Evolutionary conservation across 2,113 vertebrate species (phyloP).

Genomic region (Podarcis muralis): DNA sequence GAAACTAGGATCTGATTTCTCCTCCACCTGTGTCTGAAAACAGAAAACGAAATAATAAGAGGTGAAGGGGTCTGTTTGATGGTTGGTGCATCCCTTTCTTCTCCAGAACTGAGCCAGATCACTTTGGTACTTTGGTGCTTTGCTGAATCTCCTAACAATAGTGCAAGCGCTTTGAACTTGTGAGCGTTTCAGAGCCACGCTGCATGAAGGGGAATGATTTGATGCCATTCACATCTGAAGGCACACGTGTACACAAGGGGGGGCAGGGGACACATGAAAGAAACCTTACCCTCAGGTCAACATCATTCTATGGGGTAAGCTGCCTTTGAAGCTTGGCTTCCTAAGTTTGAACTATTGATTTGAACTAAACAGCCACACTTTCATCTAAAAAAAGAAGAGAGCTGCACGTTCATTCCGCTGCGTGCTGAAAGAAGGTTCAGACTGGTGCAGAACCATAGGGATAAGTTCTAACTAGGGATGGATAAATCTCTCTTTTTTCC

Average conservation of each 20-base stretch:
- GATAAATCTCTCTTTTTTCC: no score
- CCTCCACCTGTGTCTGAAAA: neutral
- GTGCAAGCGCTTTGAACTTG: constrained; percentile 28
- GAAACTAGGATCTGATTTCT: neutral
- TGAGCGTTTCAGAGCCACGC: constrained; percentile 11
- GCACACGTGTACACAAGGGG: neutral
- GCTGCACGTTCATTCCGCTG: neutral
- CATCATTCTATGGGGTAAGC: neutral
- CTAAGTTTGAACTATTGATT: neutral
- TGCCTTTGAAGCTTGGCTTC: constrained; percentile 14
- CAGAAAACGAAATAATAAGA: constrained; percentile 7
- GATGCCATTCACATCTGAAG: constrained; percentile 24
- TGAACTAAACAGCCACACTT: neutral
- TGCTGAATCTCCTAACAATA: constrained; percentile 30
- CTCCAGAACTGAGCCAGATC: constrained; percentile 25
- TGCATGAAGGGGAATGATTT: constrained; percentile 42
- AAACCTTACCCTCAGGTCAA: neutral
- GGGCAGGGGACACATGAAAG: neutral
- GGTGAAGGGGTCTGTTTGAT: neutral
- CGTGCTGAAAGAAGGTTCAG: neutral
- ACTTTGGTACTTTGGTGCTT: neutral
- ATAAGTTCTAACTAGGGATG: no score
- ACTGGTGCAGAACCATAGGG: no score
- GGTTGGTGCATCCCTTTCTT: neutral
- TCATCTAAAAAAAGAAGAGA: neutral